Evolutionary conservation across 2,113 vertebrate species (phyloP).

Genomic region (Alouatta palliata): DNA sequence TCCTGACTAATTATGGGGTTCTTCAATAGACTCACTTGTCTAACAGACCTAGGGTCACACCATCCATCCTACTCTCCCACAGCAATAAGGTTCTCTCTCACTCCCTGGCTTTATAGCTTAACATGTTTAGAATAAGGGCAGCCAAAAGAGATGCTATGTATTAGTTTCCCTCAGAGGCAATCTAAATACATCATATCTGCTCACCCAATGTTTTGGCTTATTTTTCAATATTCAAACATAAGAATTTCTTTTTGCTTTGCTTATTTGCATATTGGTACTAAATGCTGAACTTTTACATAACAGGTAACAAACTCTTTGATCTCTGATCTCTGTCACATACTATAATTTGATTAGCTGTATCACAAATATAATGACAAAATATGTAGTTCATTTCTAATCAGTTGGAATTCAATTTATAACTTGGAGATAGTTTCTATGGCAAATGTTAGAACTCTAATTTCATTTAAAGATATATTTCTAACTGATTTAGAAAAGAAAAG

Average conservation of each 20-base stretch:
- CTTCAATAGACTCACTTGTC: not conserved
- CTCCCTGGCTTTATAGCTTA: not conserved
- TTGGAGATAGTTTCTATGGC: not conserved
- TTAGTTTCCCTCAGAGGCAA: not conserved
- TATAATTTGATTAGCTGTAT: not conserved
- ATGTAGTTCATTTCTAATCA: not conserved
- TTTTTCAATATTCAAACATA: not conserved
- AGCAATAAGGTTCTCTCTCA: not conserved
- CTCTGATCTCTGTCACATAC: not conserved
- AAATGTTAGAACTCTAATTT: not conserved
- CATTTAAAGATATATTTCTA: not conserved
- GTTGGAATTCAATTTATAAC: not conserved
- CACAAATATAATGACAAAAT: constrained; percentile 6
- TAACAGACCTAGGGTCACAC: not conserved
- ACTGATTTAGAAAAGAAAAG: not conserved
- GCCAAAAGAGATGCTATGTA: not conserved
- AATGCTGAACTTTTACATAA: not conserved
- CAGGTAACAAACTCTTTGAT: not conserved
- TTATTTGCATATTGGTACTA: not conserved
- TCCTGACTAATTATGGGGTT: not conserved
- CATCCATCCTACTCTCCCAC: not conserved
- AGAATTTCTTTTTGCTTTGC: not conserved
- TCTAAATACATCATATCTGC: not conserved
- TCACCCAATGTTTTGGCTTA: not conserved
- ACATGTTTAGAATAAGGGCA: not conserved